These are phyloP conservation scores for Ooceraea biroi DNA, from an alignment of 1,140 invertebrate genomes.

Conservation along the genomic window DNA sequence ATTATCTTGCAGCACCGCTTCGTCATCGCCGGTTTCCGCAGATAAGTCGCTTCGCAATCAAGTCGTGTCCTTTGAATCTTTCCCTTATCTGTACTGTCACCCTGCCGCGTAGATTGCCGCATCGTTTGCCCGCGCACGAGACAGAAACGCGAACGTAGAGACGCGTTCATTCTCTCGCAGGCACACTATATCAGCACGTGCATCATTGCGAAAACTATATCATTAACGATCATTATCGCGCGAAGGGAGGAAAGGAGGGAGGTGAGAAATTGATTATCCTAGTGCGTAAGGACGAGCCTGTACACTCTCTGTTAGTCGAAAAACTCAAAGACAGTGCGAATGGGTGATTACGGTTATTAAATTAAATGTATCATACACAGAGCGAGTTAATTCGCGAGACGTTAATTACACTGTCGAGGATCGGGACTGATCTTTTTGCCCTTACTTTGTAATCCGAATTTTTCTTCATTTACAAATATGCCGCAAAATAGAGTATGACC, in stretches of 20 bases:
- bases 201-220: constrained; percentile 54
- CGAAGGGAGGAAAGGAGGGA: neutral
- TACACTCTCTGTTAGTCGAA: constrained; percentile 60
- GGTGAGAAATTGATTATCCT: constrained; percentile 38
- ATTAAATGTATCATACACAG: constrained; percentile 73
- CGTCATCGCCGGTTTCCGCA: constrained; percentile 16
- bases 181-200: constrained; percentile 51
- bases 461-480: constrained; percentile 1
- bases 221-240: constrained; percentile 57
- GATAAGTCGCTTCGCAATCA: neutral
- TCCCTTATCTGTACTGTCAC: neutral
- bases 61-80: neutral
- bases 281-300: constrained; percentile 60
- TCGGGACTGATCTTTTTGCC: constrained; percentile 6
- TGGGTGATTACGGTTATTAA: constrained; percentile 62
- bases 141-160: neutral
- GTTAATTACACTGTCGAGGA: constrained; percentile 41
- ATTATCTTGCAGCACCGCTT: neutral
- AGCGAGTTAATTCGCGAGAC: constrained; percentile 29
- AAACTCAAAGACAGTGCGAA: constrained; percentile 49
- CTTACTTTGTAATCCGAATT: constrained; percentile 27
- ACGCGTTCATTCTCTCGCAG: constrained; percentile 36
- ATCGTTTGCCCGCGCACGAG: constrained; percentile 10
- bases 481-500: constrained; percentile 47
- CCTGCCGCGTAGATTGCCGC: neutral